Evolutionary conservation across 1,140 invertebrate species (phyloP), one percentile per base, ranked within the genome.

Genomic region (Achatina immaculata): DNA sequence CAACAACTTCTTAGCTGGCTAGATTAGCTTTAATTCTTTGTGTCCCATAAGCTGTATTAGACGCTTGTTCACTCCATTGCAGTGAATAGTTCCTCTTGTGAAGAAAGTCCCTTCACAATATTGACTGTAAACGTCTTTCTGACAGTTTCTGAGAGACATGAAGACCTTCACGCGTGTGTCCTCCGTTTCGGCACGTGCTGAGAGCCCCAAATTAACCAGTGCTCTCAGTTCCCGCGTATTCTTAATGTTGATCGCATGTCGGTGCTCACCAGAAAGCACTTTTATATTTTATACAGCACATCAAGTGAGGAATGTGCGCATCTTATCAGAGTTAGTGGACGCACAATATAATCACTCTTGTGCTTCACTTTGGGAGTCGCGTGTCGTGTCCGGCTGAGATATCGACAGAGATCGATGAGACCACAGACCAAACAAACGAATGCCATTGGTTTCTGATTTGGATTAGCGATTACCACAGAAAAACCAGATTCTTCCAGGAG

Each of bases 121-220:
- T 62, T 62, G 58, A 45, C 36, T 73, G 6, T 24, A 73, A 73
- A 48, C n/a, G 16, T n/a, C 28, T 45, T 73, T 73, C 71, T 73
- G 42, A 73, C 71, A 43, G 71, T 34, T 43, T 31, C 28, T 31
- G 71, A 21, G 48, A 45, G 71, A 73, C 71, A 73, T n/a, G 11
- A 42, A 28, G 28, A 9, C 31, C 40, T 7, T 19, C 21, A 48
- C 71, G 48, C 71, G 71, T 73, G 71, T 43, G 21, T 51, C 48
- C 43, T 31, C 31, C 31, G 40, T 11, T 24, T 34, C n/a, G 11
- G 71, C 71, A 73, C 40, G 71, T 73, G 71, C 71, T 73, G 48
- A 73, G 48, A 73, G 71, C 71, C 71, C 68, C 42, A 43, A 73
- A 73, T 51, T 73, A 73, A 73, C 71, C 71, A 51, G 24, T 24